Base-by-base conservation (phyloP, 2,888 invertebrate species). In the Sturmia bella region DNA sequence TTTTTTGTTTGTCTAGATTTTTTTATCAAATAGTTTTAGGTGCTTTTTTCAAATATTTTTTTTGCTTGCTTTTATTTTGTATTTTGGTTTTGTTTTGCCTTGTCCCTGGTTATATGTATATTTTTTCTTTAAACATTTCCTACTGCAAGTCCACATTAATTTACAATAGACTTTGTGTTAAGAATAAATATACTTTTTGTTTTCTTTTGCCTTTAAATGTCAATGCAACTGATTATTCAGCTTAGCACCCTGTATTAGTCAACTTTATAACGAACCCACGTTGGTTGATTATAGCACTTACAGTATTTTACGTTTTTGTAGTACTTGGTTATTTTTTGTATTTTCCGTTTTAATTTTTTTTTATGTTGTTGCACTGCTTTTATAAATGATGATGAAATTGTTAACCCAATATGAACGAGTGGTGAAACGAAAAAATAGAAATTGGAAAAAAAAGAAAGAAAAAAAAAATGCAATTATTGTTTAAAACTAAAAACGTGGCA, bases 261-360 rank as follows among this genome's bases (percentile, higher is more conserved):
- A 73, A 68, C 66, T 79, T 72, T 61, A 66, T 73, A 79, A 79
- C 72, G 59, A 79, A 79, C 59, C 59, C 59, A 73, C 56, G 75
- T 72, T 76, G 79, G 83, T 80, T 83, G 80, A 69, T 80, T 79
- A 72, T 76, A 75, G 83, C 72, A 75, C 74, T 76, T 80, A 69
- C 63, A 72, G 63, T 76, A 75, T 72, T 66, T 73, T 75, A 56
- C 56, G 59, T 73, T 59, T 66, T 63, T 57, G 56, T 78, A 79
- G 61, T 81, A 72, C 45, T 70, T 80, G 73, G 64, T 59, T 66
- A 57, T 57, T 79, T 77, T 50, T 57, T 66, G 32, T 50, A 17
- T 61, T 59, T 52, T 21, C 27, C 27, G 21, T 75, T 61, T 45
- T n/a, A 50, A 27, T 39, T 50, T 12, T 48, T 41, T 27, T 52